Percentiles rank a stretch among this genome's conserved stretches.
These are phyloP conservation scores for Atlantisia rogersi DNA, from an alignment of 2,113 vertebrate genomes.

Conservation along the genomic window DNA sequence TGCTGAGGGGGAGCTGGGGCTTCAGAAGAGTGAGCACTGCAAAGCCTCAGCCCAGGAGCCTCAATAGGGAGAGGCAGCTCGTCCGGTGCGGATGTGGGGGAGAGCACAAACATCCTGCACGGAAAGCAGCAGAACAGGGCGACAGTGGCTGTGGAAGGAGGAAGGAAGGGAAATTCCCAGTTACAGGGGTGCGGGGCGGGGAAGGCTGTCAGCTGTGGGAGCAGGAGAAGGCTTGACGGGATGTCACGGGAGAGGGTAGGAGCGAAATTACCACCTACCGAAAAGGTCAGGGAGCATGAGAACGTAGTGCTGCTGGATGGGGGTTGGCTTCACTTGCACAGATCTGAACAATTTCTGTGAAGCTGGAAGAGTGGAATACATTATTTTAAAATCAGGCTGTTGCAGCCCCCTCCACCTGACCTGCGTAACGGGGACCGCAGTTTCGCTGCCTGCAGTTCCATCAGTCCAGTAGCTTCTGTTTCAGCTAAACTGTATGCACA, in stretches of 20 bases:
- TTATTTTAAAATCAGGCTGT: neutral
- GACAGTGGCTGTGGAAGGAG: neutral
- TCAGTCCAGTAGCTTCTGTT: neutral
- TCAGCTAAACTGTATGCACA: neutral
- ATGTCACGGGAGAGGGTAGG: conserved; percentile 5
- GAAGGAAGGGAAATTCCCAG: conserved; percentile 47
- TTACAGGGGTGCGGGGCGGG: neutral
- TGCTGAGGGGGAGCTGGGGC: neutral
- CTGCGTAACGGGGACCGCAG: accelerated
- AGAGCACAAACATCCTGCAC: conserved; percentile 17
- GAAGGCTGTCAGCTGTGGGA: neutral
- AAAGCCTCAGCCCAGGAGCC: neutral
- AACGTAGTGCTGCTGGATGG: neutral
- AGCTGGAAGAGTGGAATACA: neutral
- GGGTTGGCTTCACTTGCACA: neutral
- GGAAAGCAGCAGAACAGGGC: neutral
- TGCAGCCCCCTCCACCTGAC: neutral
- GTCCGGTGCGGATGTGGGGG: neutral
- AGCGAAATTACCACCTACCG: neutral
- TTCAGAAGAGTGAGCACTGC: neutral
- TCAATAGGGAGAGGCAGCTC: neutral
- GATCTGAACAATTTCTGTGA: neutral
- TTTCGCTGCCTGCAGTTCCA: neutral
- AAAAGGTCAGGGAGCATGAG: conserved; percentile 45
- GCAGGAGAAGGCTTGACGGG: neutral